Percentiles rank a stretch among this genome's conserved stretches.
These are phyloP conservation scores for Seriola rivoliana DNA, from an alignment of 2,113 vertebrate species.

Conservation along the genomic window DNA sequence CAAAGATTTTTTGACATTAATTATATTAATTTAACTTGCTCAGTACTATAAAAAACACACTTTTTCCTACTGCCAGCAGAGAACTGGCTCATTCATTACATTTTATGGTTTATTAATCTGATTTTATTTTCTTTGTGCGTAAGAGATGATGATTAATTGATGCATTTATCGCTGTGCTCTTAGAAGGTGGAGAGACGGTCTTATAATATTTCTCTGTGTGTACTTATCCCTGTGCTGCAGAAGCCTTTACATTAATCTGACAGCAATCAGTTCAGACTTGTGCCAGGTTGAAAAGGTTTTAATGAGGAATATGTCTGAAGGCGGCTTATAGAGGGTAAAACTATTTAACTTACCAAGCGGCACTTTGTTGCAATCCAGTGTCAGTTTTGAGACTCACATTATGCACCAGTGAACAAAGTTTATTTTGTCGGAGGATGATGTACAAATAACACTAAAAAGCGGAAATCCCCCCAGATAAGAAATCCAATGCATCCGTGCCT, in stretches of 20 bases:
- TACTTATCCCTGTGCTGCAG: not conserved
- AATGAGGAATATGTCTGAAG: too few relatives aligned
- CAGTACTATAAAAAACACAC: not conserved
- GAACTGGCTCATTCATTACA: not conserved
- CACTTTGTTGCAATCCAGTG: too few relatives aligned
- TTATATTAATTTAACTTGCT: not conserved
- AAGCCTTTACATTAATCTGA: not conserved
- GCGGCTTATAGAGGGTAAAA: too few relatives aligned
- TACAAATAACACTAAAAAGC: too few relatives aligned
- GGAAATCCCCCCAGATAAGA: not conserved
- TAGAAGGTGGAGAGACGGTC: not conserved
- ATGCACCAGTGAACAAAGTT: too few relatives aligned
- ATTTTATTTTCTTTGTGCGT: not conserved
- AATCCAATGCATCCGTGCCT: not conserved
- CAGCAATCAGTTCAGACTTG: too few relatives aligned
- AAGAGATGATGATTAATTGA: not conserved
- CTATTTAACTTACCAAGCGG: too few relatives aligned
- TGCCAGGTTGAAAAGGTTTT: too few relatives aligned
- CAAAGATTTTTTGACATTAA: not conserved
- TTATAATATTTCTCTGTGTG: not conserved
- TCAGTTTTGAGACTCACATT: too few relatives aligned
- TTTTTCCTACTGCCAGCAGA: not conserved
- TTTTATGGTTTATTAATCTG: constrained; percentile 4
- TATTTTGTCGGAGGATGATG: too few relatives aligned
- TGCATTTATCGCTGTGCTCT: not conserved